Evolutionary conservation across 2,797 vertebrate genomes (phyloP), one percentile per base, ranked within the genome.

Genomic region (Aythya fuligula): DNA sequence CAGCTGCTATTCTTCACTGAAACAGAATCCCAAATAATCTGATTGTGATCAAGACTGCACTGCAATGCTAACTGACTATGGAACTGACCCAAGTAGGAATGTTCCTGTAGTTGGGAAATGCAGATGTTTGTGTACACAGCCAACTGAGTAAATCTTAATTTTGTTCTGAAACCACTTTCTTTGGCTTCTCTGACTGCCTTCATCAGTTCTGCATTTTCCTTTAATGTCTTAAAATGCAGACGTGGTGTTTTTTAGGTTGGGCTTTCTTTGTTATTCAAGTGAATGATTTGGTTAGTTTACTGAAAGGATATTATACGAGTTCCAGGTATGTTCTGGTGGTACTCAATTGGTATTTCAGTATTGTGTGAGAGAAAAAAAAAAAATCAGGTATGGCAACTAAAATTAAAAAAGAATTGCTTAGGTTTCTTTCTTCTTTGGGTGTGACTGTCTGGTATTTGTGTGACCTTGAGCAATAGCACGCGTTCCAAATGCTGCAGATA

Each of bases 401-500:
- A 53, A 53, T 53, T 53, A 4, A 43, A 57, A 32, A 22, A 25
- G 28, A 47, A 51, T 53, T 49, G 9, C 21, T 73, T 61, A 21
- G 13, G 10, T 72, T 93, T 82, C 39, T 64, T 91, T 79, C 24
- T 74, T 77, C 91, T 86, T 90, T 61, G 36, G n/a, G n/a, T 84
- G 49, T 91, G 64, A 53, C 70, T 86, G 54, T 47, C 57, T 57
- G 38, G 17, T 36, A 27, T 38, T 80, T 88, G 19, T 78, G n/a
- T 82, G 67, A 90, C 85, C 85, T 88, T 91, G 73, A 94, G 74
- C 53, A 85, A 21, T 5, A 91, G 66, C 57, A n/a, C 1, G 0
- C 8, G 25, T 79, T 79, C 67, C 64, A 89, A 91, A 54, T 71
- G 45, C 53, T 93, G 67, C 85, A 91, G 89, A 34, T 93, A 79